These are phyloP conservation scores for Podiceps cristatus DNA, from an alignment of 2,113 vertebrate genomes.

Conservation along the genomic window DNA sequence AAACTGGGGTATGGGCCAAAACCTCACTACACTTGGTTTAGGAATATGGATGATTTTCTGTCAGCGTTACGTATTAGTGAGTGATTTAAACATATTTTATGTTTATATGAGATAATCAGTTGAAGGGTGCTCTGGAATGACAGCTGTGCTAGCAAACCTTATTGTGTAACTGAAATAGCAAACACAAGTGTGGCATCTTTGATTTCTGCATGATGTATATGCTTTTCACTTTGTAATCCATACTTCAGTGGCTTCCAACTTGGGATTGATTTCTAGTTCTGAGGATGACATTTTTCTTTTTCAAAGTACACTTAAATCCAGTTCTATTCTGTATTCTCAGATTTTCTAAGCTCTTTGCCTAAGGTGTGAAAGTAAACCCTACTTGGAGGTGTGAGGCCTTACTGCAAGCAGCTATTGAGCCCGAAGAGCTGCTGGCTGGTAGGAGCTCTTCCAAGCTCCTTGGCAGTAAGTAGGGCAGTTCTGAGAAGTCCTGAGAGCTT, in stretches of 20 bases:
- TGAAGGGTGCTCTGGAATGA: not conserved
- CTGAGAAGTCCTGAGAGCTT: not conserved
- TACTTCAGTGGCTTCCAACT: not conserved
- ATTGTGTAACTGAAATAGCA: not conserved
- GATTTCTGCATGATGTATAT: not conserved
- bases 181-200: not conserved
- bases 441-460: not conserved
- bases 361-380: not conserved
- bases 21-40: not conserved
- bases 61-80: not conserved
- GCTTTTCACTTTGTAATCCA: not conserved
- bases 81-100: not conserved
- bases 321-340: not conserved
- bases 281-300: not conserved
- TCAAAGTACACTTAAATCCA: not conserved
- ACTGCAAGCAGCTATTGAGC: not conserved
- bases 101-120: not conserved
- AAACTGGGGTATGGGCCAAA: not conserved
- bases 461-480: not conserved
- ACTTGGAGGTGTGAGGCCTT: not conserved
- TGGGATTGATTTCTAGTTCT: not conserved
- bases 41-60: not conserved
- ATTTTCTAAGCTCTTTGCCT: not conserved
- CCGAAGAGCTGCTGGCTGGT: not conserved
- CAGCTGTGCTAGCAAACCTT: not conserved